Conservation (phyloP, 2,113 vertebrate species). For the Leucopsar rothschildi region DNA sequence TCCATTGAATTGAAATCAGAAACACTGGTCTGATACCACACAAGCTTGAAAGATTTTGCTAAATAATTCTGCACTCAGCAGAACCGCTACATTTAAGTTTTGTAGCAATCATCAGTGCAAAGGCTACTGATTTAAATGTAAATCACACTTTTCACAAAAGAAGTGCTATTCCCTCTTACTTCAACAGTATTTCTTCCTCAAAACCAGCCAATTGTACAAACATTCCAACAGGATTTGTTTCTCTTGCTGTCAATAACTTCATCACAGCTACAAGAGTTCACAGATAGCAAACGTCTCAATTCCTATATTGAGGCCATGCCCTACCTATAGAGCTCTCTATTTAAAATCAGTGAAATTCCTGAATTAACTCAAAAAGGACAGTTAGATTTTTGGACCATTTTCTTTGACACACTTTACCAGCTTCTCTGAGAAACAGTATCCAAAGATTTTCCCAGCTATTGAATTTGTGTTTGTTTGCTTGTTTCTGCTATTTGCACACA, state of each 20-base stretch:
- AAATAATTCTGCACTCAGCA: slow-evolving; percentile 38
- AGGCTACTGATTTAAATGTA: slow-evolving; percentile 2
- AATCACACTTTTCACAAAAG: slow-evolving; percentile 28
- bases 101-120: background rate
- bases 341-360: background rate
- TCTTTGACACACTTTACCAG: background rate
- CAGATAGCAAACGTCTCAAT: background rate
- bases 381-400: background rate
- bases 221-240: background rate
- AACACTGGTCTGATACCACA: background rate
- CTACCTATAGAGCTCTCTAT: background rate
- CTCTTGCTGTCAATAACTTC: background rate
- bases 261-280: background rate
- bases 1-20: background rate
- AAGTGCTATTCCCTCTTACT: background rate
- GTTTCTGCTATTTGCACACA: slow-evolving; percentile 55
- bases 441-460: slow-evolving; percentile 30
- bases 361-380: background rate
- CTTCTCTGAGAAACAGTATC: background rate
- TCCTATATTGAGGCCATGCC: background rate
- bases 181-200: background rate
- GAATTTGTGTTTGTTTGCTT: slow-evolving; percentile 43
- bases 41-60: slow-evolving; percentile 21
- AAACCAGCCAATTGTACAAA: background rate
- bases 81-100: background rate